Percentiles rank a stretch among this genome's conserved stretches.
These are phyloP conservation scores for Strix aluco DNA, from an alignment of 2,113 vertebrate species.

Conservation along the genomic window DNA sequence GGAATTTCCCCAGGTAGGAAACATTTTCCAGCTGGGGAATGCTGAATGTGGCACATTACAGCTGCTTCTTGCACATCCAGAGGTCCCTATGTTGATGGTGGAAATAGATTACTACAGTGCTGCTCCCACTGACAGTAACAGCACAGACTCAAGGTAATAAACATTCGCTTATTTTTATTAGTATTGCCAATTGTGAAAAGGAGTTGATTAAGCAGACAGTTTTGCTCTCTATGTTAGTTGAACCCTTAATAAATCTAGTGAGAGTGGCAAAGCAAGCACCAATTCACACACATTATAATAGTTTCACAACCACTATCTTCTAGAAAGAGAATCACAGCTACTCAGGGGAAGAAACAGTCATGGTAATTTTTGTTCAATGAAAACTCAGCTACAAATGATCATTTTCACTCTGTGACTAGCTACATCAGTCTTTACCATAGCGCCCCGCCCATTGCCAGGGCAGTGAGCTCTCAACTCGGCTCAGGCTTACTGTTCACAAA, in stretches of 20 bases:
- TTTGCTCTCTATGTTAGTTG: background rate
- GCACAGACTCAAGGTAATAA: background rate
- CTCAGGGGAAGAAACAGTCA: background rate
- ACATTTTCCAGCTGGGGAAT: background rate
- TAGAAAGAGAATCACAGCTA: background rate
- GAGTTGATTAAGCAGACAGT: background rate
- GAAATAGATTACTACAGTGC: background rate
- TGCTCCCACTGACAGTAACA: background rate
- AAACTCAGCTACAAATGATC: background rate
- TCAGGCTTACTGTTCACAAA: background rate
- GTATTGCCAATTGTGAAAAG: background rate
- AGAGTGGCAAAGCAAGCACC: background rate
- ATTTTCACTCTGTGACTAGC: background rate
- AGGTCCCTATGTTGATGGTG: background rate
- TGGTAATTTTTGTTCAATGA: background rate
- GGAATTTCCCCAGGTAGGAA: slow-evolving; percentile 5
- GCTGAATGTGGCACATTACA: background rate
- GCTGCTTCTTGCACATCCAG: background rate
- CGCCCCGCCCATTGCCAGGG: background rate
- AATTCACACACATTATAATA: background rate
- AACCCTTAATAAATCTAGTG: background rate
- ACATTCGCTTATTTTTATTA: background rate
- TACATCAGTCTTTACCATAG: background rate
- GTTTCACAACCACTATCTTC: background rate
- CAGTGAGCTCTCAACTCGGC: background rate